These are phyloP conservation scores for Trematomus bernacchii DNA, from an alignment of 2,797 vertebrate species.

Conservation along the genomic window DNA sequence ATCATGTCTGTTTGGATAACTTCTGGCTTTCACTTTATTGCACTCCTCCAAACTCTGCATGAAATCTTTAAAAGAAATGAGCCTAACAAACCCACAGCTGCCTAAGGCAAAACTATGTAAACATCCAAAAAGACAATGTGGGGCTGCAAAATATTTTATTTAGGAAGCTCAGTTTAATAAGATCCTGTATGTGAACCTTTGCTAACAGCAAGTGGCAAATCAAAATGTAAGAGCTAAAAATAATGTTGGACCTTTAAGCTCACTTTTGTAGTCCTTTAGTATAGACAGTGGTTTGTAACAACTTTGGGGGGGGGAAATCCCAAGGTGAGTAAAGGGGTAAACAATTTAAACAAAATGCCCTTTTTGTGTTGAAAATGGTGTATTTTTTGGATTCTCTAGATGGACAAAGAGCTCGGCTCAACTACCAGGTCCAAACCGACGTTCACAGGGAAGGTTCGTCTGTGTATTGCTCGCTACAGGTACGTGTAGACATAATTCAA, in stretches of 20 bases:
- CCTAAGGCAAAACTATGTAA: background rate
- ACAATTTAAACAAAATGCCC: too few relatives aligned
- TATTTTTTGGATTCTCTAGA: constrained; percentile 79
- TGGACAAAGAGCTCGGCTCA: constrained; percentile 94
- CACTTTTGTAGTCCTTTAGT: background rate
- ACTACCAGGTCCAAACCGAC: constrained; percentile 91
- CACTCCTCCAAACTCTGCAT: constrained; percentile 2
- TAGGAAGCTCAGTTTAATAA: background rate
- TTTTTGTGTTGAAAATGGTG: constrained; percentile 13
- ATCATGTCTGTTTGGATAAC: constrained; percentile 1
- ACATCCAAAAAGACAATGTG: background rate
- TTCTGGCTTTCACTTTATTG: constrained; percentile 5
- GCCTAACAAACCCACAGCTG: background rate
- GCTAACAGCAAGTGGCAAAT: background rate
- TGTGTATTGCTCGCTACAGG: constrained; percentile 98
- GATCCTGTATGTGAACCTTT: constrained; percentile 6
- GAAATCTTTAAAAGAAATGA: background rate
- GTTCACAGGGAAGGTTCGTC: constrained; percentile 95
- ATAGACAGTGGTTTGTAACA: background rate
- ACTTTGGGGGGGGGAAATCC: background rate
- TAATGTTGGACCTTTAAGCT: background rate
- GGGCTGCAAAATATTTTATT: background rate
- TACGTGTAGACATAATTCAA: constrained; percentile 64
- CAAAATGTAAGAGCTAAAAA: background rate
- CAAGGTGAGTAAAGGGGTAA: background rate